Conservation (phyloP, 1,140 invertebrate genomes). For the Tetraneura akinire region DNA sequence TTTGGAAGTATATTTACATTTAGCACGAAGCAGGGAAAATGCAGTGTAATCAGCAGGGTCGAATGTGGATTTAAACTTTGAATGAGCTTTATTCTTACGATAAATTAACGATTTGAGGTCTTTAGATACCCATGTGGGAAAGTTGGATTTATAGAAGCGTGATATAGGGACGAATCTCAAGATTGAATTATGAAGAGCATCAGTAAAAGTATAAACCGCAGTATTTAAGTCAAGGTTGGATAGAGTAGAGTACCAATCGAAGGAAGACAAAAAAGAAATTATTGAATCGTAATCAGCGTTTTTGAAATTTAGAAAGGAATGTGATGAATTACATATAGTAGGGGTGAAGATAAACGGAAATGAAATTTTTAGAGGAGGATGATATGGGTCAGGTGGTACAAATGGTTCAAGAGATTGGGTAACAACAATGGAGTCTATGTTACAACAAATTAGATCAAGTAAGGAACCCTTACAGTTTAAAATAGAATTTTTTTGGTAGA, state of each 20-base stretch:
- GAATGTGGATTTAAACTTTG: conserved; percentile 6
- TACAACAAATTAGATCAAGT: conserved; percentile 1
- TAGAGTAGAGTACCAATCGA: background rate
- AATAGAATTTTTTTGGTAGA: background rate
- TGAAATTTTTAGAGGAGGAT: background rate
- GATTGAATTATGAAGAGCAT: conserved; percentile 23
- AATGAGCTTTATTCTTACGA: conserved; percentile 10
- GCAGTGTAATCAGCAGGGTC: no score
- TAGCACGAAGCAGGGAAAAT: no score
- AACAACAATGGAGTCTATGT: background rate
- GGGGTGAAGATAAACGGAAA: background rate
- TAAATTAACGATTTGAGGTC: background rate
- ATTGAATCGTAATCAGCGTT: conserved; percentile 5
- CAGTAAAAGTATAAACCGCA: no score
- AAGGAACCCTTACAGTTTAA: conserved; percentile 14
- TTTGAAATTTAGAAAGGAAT: background rate
- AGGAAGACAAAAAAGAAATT: conserved; percentile 25
- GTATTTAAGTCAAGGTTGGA: conserved; percentile 15
- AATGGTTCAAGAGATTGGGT: background rate
- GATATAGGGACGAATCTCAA: background rate
- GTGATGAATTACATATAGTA: background rate
- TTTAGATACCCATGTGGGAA: background rate
- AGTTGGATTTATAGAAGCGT: conserved; percentile 4
- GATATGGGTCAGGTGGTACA: background rate
- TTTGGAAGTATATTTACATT: no score